Conservation (phyloP, 23 tunicate genomes). For the Trididemnum clinides region DNA sequence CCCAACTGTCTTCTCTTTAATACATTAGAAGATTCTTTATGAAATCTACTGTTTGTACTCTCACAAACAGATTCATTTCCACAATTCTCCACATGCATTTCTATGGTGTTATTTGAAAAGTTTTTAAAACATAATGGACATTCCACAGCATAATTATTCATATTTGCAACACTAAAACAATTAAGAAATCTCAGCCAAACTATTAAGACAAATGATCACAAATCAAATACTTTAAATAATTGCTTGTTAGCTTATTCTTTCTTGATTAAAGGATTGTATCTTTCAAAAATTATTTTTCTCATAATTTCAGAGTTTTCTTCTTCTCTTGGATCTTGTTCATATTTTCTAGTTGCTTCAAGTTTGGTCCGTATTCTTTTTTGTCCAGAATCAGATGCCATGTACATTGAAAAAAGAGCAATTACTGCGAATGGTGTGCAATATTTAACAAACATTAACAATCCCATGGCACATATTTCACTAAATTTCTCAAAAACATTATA, state of each 20-base stretch:
- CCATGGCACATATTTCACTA: background rate
- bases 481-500: too few species aligned
- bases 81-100: conserved; percentile 62
- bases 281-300: background rate
- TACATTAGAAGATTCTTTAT: background rate
- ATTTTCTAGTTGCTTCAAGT: background rate
- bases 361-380: background rate
- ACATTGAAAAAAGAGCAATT: background rate
- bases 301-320: background rate
- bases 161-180: too few species aligned
- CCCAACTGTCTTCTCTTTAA: background rate
- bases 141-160: conserved; percentile 20
- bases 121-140: conserved; percentile 75
- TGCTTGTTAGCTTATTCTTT: too few species aligned
- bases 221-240: too few species aligned
- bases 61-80: background rate
- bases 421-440: background rate
- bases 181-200: too few species aligned
- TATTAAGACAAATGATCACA: too few species aligned
- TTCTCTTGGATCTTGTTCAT: background rate
- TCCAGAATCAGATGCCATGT: background rate
- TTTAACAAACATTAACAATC: background rate
- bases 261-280: background rate
- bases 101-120: conserved; percentile 49
- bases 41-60: background rate